These are phyloP conservation scores for Clarias macrocephalus DNA, from an alignment of 2,113 vertebrate species.

Conservation along the genomic window DNA sequence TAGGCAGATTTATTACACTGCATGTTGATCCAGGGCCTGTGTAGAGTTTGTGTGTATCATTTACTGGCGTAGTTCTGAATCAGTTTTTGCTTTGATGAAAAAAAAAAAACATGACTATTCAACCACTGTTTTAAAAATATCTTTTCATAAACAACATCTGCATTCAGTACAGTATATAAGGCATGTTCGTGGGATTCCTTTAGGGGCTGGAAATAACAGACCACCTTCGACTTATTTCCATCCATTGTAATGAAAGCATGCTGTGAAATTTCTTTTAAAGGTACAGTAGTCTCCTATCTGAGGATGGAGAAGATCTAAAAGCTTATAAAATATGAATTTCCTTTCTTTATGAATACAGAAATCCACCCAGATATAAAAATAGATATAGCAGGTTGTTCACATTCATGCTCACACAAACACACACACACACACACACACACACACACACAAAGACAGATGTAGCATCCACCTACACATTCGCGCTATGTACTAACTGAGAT, in stretches of 20 bases:
- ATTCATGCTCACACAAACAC: background rate
- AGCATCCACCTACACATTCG: background rate
- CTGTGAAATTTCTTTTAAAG: background rate
- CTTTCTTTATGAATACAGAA: background rate
- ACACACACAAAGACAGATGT: slow-evolving; percentile 19
- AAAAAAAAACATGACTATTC: too few relatives aligned
- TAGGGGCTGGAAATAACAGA: background rate
- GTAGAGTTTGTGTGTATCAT: too few relatives aligned
- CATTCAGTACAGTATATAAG: background rate
- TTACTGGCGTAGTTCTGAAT: background rate
- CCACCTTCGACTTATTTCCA: background rate
- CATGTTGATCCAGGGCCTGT: background rate
- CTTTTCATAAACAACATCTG: background rate
- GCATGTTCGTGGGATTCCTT: too few relatives aligned
- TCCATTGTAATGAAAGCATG: background rate
- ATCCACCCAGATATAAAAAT: slow-evolving; percentile 15
- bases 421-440: background rate
- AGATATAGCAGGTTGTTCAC: slow-evolving; percentile 10
- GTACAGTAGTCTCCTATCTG: background rate
- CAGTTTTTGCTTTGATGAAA: background rate
- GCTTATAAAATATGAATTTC: background rate
- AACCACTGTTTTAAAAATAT: too few relatives aligned
- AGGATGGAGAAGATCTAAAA: background rate
- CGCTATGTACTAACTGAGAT: slow-evolving; percentile 13
- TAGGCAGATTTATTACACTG: background rate